phyloP scores from a whole-genome alignment of 2,113 vertebrate species.

The Terrapene triunguis region DNA sequence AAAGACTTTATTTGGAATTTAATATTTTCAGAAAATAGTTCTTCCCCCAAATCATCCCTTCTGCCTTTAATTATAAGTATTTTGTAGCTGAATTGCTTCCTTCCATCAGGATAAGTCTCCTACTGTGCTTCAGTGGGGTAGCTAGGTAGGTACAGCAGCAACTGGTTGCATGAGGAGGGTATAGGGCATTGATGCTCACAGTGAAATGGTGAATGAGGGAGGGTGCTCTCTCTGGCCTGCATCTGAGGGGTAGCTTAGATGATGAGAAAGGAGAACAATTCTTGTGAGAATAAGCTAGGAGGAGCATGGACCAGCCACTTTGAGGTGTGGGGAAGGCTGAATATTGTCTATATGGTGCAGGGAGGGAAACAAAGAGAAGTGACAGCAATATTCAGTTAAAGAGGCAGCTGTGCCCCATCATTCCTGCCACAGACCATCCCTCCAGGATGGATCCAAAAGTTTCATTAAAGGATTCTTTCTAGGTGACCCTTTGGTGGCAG shows the following conservation, averaged over 20 bases:
- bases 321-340: not conserved
- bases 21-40: not conserved
- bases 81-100: not conserved
- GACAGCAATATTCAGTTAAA: not conserved
- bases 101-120: not conserved
- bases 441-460: not conserved
- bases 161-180: not conserved
- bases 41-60: not conserved
- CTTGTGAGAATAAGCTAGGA: not conserved
- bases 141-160: not conserved
- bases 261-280: not conserved
- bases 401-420: not conserved
- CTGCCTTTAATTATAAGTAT: not conserved
- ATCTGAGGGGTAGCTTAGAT: not conserved
- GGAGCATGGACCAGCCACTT: not conserved
- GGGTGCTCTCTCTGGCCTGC: not conserved
- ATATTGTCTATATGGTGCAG: not conserved
- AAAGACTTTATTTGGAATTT: not conserved
- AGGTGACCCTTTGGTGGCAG: not conserved
- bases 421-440: not conserved
- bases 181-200: not conserved
- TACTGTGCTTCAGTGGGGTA: not conserved
- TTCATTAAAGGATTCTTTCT: not conserved
- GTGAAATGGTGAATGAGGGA: not conserved
- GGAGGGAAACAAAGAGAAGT: not conserved